Conservation (phyloP, 2,113 vertebrate genomes). For the Chionodraco myersi region DNA sequence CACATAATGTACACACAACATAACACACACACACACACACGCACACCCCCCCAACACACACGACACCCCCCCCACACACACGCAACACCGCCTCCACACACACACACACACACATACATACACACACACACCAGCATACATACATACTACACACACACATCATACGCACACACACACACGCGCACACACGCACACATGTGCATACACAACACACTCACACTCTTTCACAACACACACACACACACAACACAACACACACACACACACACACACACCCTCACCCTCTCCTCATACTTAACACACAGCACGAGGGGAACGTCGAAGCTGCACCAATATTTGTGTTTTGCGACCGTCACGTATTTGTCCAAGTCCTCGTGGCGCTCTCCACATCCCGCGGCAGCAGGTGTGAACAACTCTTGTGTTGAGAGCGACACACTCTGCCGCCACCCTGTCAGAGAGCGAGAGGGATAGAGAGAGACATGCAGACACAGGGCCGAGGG, state of each 20-base stretch:
- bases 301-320: conserved; percentile 26
- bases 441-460: conserved; percentile 58
- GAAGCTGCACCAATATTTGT: conserved; percentile 73
- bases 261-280: background rate
- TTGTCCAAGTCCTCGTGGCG: conserved; percentile 60
- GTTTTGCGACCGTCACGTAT: conserved; percentile 67
- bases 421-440: conserved; percentile 64
- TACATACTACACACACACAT: no score
- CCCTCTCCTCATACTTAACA: conserved; percentile 20
- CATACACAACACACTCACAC: no score
- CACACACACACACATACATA: no score
- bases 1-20: background rate
- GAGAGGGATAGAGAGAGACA: conserved; percentile 8
- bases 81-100: no score
- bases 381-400: conserved; percentile 65
- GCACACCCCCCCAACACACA: no score
- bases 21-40: conserved; percentile 26
- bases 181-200: no score
- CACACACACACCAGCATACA: no score
- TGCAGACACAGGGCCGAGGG: conserved; percentile 19
- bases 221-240: no score
- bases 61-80: no score
- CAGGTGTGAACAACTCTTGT: conserved; percentile 78
- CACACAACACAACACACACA: conserved; percentile 12
- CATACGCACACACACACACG: background rate